These are phyloP conservation scores for Nomada flava DNA, from an alignment of 2,888 invertebrate species.

Conservation along the genomic window DNA sequence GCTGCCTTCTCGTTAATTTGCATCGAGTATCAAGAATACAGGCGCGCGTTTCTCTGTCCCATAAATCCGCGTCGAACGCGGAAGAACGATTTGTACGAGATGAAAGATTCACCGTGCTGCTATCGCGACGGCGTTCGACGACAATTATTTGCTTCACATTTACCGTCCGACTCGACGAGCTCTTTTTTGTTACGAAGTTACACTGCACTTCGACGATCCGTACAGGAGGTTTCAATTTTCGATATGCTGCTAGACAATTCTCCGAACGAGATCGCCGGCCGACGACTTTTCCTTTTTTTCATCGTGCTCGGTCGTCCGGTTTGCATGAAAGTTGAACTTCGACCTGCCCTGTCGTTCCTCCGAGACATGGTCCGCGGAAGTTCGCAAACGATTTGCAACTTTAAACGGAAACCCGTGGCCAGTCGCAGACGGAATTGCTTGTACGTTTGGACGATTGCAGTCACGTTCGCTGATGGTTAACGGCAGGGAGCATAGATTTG, in stretches of 20 bases:
- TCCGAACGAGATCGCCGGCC: slow-evolving; percentile 24
- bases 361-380: slow-evolving; percentile 31
- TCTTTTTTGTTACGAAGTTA: slow-evolving; percentile 3
- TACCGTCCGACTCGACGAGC: slow-evolving; percentile 24
- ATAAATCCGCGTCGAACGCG: not conserved
- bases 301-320: not conserved
- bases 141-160: slow-evolving; percentile 45
- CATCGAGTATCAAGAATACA: not conserved
- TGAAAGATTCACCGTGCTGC: slow-evolving; percentile 14
- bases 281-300: slow-evolving; percentile 6
- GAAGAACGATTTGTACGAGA: not conserved
- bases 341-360: slow-evolving; percentile 23
- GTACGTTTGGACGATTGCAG: slow-evolving; percentile 54
- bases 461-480: slow-evolving; percentile 37
- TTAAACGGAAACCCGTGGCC: slow-evolving; percentile 51
- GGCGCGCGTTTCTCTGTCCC: too few relatives aligned
- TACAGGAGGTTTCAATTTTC: slow-evolving; percentile 51
- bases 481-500: slow-evolving; percentile 2
- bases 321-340: slow-evolving; percentile 41
- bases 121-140: slow-evolving; percentile 7
- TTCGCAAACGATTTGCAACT: slow-evolving; percentile 66
- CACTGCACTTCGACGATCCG: not conserved
- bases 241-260: slow-evolving; percentile 41
- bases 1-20: not conserved
- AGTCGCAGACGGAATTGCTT: slow-evolving; percentile 44